phyloP scores from a whole-genome alignment of 2,797 vertebrate genomes.

The Poeciliopsis presidionis region DNA sequence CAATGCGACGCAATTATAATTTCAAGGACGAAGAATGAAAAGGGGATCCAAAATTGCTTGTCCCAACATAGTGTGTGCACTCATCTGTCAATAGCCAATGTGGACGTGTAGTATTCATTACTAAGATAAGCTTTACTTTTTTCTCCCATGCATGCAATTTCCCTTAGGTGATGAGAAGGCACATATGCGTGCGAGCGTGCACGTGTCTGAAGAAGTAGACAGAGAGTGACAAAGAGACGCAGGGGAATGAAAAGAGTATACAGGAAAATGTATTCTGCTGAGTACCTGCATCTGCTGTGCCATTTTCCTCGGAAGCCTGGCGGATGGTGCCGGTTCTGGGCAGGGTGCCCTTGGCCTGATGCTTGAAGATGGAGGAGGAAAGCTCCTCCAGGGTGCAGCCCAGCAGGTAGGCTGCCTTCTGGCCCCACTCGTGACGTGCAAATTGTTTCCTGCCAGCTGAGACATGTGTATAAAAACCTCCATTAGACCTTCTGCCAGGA shows the following conservation, averaged over 20 bases:
- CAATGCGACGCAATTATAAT: slow-evolving; percentile 78
- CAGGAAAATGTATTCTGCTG: slow-evolving; percentile 55
- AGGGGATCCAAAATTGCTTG: slow-evolving; percentile 70
- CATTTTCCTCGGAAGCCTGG: slow-evolving; percentile 86
- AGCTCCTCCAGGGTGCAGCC: slow-evolving; percentile 97
- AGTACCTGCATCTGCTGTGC: slow-evolving; percentile 87
- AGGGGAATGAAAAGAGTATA: slow-evolving; percentile 28
- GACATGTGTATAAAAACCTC: slow-evolving; percentile 72
- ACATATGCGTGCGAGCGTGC: slow-evolving; percentile 9
- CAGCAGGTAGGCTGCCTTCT: slow-evolving; percentile 97
- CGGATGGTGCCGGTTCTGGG: slow-evolving; percentile 88
- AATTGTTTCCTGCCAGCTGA: slow-evolving; percentile 98
- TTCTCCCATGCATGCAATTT: slow-evolving; percentile 66
- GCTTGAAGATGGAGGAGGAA: slow-evolving; percentile 97
- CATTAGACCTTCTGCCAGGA: slow-evolving; percentile 72
- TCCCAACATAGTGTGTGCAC: slow-evolving; percentile 64
- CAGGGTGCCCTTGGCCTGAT: slow-evolving; percentile 90
- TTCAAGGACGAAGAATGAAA: slow-evolving; percentile 76
- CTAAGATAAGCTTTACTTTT: slow-evolving; percentile 75
- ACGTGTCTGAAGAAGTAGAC: slow-evolving; percentile 25
- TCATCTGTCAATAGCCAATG: slow-evolving; percentile 75
- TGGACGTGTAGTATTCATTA: slow-evolving; percentile 76
- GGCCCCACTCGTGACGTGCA: slow-evolving; percentile 98
- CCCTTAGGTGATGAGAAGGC: slow-evolving; percentile 66
- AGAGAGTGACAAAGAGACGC: slow-evolving; percentile 48